Evolutionary conservation across 2,797 vertebrate genomes (phyloP).

Genomic region (Lemur catta): DNA sequence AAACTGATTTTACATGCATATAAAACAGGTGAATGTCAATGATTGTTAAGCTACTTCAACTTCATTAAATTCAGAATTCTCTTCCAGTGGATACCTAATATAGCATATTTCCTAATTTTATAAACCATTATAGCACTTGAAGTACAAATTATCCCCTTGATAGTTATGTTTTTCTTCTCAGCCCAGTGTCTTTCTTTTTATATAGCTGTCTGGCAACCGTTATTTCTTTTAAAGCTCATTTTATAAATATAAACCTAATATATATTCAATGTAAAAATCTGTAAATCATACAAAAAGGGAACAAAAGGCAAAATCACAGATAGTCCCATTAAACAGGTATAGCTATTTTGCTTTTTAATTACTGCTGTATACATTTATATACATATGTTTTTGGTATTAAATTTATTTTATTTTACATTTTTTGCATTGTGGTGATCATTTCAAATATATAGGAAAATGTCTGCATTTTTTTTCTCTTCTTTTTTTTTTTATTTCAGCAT

Average conservation of each 20-base stretch:
- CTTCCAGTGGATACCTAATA: slow-evolving; percentile 13
- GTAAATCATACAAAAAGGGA: background rate
- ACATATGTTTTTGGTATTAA: background rate
- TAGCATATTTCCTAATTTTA: background rate
- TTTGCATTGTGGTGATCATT: background rate
- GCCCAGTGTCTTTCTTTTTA: background rate
- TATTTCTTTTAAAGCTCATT: background rate
- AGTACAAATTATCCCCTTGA: slow-evolving; percentile 2
- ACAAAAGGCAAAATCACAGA: background rate
- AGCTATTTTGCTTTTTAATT: background rate
- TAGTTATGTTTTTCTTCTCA: background rate
- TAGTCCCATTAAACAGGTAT: background rate
- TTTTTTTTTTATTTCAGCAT: too few species aligned
- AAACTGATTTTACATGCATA: background rate
- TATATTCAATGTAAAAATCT: background rate
- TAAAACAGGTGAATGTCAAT: background rate
- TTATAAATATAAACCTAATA: background rate
- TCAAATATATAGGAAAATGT: background rate
- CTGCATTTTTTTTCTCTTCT: background rate
- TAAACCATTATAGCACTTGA: slow-evolving; percentile 22
- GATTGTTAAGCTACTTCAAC: background rate
- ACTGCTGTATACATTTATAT: background rate
- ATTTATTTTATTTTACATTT: background rate
- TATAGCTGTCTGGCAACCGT: background rate
- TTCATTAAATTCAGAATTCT: background rate